These are phyloP conservation scores for Camponotus fellah DNA, from an alignment of 2,888 invertebrate genomes.

Conservation along the genomic window DNA sequence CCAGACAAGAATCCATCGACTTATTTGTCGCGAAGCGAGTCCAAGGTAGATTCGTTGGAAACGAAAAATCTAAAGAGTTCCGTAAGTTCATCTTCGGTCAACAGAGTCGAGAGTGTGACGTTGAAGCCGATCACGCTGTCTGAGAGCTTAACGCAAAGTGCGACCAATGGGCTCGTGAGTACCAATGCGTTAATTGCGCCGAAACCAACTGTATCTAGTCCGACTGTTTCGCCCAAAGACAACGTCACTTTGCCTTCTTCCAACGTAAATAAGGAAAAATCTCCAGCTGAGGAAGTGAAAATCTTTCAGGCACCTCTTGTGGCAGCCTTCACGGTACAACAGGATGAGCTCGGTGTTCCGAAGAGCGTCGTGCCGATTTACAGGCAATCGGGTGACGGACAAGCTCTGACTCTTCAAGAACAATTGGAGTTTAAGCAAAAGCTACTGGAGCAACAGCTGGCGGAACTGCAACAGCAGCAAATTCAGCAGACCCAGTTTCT, in stretches of 20 bases:
- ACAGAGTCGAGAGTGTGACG: slow-evolving; percentile 70
- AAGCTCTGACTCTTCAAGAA: slow-evolving; percentile 83
- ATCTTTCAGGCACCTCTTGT: slow-evolving; percentile 94
- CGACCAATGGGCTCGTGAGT: slow-evolving; percentile 78
- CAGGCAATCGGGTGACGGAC: slow-evolving; percentile 86
- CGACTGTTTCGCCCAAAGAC: slow-evolving; percentile 45
- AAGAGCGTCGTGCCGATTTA: slow-evolving; percentile 92
- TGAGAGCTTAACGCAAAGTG: slow-evolving; percentile 79
- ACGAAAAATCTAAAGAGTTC: slow-evolving; percentile 37
- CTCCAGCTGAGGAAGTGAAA: slow-evolving; percentile 89
- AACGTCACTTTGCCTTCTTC: slow-evolving; percentile 74
- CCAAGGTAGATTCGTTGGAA: slow-evolving; percentile 52
- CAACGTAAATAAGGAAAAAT: slow-evolving; percentile 86
- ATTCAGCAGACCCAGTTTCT: slow-evolving; percentile 90
- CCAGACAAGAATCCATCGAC: slow-evolving; percentile 48
- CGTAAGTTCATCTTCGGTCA: slow-evolving; percentile 50
- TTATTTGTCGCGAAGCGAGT: slow-evolving; percentile 42
- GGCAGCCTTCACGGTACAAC: slow-evolving; percentile 94
- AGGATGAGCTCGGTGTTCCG: slow-evolving; percentile 93
- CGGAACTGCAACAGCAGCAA: slow-evolving; percentile 89
- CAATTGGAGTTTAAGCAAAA: slow-evolving; percentile 90
- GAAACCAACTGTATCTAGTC: slow-evolving; percentile 78
- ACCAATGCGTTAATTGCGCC: slow-evolving; percentile 79
- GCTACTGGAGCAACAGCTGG: slow-evolving; percentile 90
- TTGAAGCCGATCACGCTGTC: slow-evolving; percentile 67